Conservation (phyloP, 1,140 invertebrate genomes). For the Cydia pomonella region DNA sequence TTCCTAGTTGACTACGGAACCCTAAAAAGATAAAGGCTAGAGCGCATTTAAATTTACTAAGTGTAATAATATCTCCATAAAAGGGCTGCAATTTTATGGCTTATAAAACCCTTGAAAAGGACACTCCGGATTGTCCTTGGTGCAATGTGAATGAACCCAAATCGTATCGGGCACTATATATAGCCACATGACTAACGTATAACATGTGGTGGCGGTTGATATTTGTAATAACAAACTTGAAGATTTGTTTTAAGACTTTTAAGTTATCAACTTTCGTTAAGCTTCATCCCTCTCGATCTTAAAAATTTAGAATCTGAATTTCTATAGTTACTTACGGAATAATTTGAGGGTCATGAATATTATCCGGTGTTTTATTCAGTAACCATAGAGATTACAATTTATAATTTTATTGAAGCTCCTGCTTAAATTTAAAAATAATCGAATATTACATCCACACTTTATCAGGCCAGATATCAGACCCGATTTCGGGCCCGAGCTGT, state of each 20-base stretch:
- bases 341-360: no score
- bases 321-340: no score
- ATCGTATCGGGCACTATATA: constrained; percentile 62
- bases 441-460: no score
- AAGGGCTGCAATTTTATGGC: not conserved
- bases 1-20: no score
- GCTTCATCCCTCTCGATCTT: no score
- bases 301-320: no score
- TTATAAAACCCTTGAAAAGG: constrained; percentile 27
- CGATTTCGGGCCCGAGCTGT: no score
- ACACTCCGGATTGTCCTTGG: constrained; percentile 28
- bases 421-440: not conserved
- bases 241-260: not conserved
- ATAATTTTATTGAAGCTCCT: no score
- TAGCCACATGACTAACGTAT: constrained; percentile 63
- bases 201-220: constrained; percentile 54
- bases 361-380: not conserved
- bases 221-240: constrained; percentile 48
- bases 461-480: no score
- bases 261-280: not conserved
- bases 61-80: not conserved
- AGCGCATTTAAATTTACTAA: not conserved
- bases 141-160: constrained; percentile 58
- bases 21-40: not conserved
- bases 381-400: not conserved